Conservation (phyloP, 2,888 invertebrate species). For the Beris chalybata region DNA sequence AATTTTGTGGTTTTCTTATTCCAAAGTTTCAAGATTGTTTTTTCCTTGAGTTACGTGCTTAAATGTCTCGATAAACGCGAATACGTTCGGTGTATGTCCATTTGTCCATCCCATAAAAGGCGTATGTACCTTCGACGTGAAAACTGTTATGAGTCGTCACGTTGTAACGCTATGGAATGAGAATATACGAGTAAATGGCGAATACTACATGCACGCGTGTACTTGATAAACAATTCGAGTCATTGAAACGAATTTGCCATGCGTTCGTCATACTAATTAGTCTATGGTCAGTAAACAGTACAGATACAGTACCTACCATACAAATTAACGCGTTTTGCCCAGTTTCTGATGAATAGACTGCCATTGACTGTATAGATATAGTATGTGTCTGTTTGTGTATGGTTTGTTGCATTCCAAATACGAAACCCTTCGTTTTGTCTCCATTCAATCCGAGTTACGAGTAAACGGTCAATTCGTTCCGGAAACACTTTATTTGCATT, state of each 20-base stretch:
- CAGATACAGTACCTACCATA: constrained; percentile 9
- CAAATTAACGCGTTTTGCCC: too few relatives aligned
- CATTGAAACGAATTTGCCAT: constrained; percentile 31
- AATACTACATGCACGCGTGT: constrained; percentile 27
- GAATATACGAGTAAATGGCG: constrained; percentile 3
- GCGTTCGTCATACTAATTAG: constrained; percentile 28
- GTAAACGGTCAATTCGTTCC: constrained; percentile 21
- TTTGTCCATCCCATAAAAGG: constrained; percentile 2
- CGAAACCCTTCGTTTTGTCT: too few relatives aligned
- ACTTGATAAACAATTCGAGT: constrained; percentile 32
- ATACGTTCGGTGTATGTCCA: too few relatives aligned
- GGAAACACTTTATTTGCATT: constrained; percentile 26
- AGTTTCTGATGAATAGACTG: too few relatives aligned
- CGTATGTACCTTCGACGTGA: constrained; percentile 6
- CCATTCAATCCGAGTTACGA: too few relatives aligned
- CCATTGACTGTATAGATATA: too few relatives aligned
- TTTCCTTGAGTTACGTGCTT: too few relatives aligned
- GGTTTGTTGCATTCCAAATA: too few relatives aligned
- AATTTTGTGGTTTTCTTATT: too few relatives aligned
- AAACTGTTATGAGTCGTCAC: constrained; percentile 24
- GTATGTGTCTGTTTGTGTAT: too few relatives aligned
- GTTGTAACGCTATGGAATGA: neutral
- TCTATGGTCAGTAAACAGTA: neutral
- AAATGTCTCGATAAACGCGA: too few relatives aligned
- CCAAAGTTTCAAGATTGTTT: too few relatives aligned